Evolutionary conservation across 2,113 vertebrate genomes (phyloP).

Genomic region (Todiramphus saurophagus): DNA sequence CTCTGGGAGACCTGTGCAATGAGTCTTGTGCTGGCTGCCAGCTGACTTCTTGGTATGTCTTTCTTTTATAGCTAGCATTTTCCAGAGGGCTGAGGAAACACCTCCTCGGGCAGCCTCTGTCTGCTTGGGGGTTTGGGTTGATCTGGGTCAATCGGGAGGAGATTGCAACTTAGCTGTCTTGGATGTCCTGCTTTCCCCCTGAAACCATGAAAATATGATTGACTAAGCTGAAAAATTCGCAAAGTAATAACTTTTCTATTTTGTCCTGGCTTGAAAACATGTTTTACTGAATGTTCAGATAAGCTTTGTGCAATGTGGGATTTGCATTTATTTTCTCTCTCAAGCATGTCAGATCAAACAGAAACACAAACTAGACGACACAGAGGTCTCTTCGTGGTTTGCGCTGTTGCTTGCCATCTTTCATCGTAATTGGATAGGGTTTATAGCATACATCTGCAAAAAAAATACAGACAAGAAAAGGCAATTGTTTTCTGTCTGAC

Average conservation of each 20-base stretch:
- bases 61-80: not conserved
- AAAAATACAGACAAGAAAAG: not conserved
- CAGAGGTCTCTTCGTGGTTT: not conserved
- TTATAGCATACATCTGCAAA: not conserved
- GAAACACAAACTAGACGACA: not conserved
- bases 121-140: not conserved
- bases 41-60: not conserved
- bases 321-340: slow-evolving; percentile 21
- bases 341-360: not conserved
- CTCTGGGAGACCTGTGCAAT: not conserved
- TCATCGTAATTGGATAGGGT: not conserved
- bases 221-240: not conserved
- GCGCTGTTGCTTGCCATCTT: not conserved
- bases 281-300: not conserved
- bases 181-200: not conserved
- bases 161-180: not conserved
- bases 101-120: not conserved
- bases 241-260: not conserved
- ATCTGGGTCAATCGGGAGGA: not conserved
- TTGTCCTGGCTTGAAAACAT: not conserved
- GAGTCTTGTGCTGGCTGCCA: not conserved
- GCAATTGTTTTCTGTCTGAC: not conserved
- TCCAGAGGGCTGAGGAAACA: not conserved
- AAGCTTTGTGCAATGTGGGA: not conserved
- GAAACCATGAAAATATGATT: not conserved